Evolutionary conservation across 2,113 vertebrate genomes (phyloP).

Genomic region (Mormoops blainvillei): DNA sequence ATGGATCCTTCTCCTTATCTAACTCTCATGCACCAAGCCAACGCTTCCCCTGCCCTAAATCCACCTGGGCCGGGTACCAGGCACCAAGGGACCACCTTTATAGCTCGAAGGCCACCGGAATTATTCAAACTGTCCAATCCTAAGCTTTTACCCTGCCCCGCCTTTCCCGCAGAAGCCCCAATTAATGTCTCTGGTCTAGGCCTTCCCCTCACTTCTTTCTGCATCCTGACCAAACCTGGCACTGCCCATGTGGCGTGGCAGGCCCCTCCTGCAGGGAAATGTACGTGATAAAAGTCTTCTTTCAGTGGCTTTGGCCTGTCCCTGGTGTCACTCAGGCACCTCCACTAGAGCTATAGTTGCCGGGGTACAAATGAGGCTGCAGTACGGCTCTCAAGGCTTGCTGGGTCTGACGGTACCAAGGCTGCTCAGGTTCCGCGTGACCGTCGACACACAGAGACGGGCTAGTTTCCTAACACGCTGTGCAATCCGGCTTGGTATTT

Average conservation of each 20-base stretch:
- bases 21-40: not conserved
- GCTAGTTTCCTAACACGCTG: rapidly evolving
- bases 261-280: not conserved
- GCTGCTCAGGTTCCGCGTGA: rapidly evolving
- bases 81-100: not conserved
- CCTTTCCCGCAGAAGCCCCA: not conserved
- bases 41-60: not conserved
- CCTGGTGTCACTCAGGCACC: not conserved
- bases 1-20: not conserved
- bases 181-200: not conserved
- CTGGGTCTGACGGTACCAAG: not conserved
- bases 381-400: not conserved
- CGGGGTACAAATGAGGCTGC: not conserved
- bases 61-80: too few relatives aligned
- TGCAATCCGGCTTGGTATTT: rapidly evolving
- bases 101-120: not conserved
- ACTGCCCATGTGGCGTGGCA: rapidly evolving
- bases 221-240: not conserved
- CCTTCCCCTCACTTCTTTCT: not conserved
- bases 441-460: not conserved
- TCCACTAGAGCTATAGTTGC: too few relatives aligned
- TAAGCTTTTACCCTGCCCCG: rapidly evolving
- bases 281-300: not conserved
- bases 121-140: rapidly evolving
- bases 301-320: not conserved